phyloP scores from a whole-genome alignment of 2,113 vertebrate species.

The Tretioscincus oriximinensis region DNA sequence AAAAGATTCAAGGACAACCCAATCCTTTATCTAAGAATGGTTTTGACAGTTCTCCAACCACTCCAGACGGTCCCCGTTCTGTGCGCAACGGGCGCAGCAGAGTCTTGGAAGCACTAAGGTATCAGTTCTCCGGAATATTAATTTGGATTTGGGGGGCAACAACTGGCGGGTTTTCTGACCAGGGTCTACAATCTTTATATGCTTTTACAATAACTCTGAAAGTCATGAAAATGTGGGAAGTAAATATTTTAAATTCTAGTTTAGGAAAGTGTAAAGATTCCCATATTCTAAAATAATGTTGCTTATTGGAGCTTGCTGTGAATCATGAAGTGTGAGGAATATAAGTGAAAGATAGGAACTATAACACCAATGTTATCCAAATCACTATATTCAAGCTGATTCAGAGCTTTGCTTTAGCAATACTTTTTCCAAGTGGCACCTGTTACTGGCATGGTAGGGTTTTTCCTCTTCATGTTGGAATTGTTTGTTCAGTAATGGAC shows the following conservation, averaged over 20 bases:
- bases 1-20: constrained; percentile 77
- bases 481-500: too few relatives aligned
- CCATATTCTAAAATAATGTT: too few relatives aligned
- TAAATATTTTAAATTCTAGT: background rate
- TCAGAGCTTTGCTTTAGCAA: too few relatives aligned
- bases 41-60: constrained; percentile 74
- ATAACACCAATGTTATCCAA: too few relatives aligned
- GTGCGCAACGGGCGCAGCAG: constrained; percentile 80
- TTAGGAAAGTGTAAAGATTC: background rate
- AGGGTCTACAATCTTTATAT: background rate
- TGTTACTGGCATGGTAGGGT: too few relatives aligned
- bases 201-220: background rate
- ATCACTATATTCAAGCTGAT: too few relatives aligned
- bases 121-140: constrained; percentile 1
- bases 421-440: too few relatives aligned
- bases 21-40: constrained; percentile 73
- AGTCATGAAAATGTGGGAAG: background rate
- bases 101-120: constrained; percentile 91
- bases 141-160: background rate
- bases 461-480: too few relatives aligned
- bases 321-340: too few relatives aligned
- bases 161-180: background rate
- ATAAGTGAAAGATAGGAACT: too few relatives aligned
- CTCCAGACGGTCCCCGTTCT: constrained; percentile 76
- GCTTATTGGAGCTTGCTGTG: too few relatives aligned